A percentile compares a stretch with the other conserved stretches of the same genome.
Conservation (phyloP, 2,113 vertebrate genomes). For the Nycticebus coucang region DNA sequence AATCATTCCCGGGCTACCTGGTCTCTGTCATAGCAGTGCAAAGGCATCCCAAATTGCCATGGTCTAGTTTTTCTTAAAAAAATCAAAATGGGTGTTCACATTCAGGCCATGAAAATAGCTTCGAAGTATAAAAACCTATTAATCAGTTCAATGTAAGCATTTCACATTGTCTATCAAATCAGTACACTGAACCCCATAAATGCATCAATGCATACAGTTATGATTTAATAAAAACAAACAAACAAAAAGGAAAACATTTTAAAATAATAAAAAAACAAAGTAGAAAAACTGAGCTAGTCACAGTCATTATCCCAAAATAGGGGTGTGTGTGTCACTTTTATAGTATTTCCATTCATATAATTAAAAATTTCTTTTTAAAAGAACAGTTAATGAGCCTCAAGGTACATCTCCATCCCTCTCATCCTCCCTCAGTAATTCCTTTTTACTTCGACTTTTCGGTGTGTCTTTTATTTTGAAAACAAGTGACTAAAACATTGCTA, state of each 20-base stretch:
- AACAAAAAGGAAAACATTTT: too few species aligned
- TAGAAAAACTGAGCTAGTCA: background rate
- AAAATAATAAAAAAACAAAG: background rate
- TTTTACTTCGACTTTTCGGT: background rate
- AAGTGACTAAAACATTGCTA: background rate
- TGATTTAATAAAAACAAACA: too few species aligned
- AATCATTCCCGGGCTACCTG: background rate
- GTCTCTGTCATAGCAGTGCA: background rate
- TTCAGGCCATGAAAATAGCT: background rate
- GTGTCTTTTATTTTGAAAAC: background rate
- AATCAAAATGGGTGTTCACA: background rate
- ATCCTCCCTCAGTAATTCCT: background rate
- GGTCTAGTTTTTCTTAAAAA: background rate
- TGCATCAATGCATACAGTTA: too few species aligned
- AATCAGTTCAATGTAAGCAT: too few species aligned
- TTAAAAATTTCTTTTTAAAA: background rate
- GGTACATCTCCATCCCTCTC: background rate
- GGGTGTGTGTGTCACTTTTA: background rate
- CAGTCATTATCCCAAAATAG: background rate
- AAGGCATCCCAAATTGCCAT: background rate
- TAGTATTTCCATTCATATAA: background rate
- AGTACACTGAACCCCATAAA: too few species aligned
- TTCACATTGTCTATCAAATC: too few species aligned
- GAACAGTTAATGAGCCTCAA: background rate
- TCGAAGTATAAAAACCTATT: background rate